Conservation (phyloP, 2,113 vertebrate species). For the Alethe castanea region DNA sequence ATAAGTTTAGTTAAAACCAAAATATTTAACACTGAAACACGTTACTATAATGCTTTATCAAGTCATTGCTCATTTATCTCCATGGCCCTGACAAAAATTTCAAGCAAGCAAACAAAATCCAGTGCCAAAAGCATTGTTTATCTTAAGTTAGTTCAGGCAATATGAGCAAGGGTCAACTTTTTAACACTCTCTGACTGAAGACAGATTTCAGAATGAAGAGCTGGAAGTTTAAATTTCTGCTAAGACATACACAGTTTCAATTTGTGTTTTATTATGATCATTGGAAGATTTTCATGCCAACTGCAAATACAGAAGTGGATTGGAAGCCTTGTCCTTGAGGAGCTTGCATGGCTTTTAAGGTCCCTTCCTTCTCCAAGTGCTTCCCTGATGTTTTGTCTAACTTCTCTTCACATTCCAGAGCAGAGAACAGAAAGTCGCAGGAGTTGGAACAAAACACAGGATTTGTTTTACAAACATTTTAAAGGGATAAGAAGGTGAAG, state of each 20-base stretch:
- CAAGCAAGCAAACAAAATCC: background rate
- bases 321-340: background rate
- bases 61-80: background rate
- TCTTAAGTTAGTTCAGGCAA: background rate
- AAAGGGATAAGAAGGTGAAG: background rate
- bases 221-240: background rate
- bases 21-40: slow-evolving; percentile 47
- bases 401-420: background rate
- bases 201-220: background rate
- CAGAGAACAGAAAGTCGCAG: background rate
- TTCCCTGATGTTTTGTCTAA: slow-evolving; percentile 42
- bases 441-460: background rate
- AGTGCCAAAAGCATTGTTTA: background rate
- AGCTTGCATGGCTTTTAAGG: background rate
- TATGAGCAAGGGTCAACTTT: background rate
- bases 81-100: background rate
- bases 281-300: background rate
- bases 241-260: background rate
- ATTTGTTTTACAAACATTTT: slow-evolving; percentile 17
- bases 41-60: slow-evolving; percentile 43
- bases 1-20: slow-evolving; percentile 6
- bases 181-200: background rate
- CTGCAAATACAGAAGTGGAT: background rate
- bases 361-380: background rate
- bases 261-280: background rate